Percentiles rank a stretch among this genome's conserved stretches.
Evolutionary conservation across 2,797 vertebrate genomes (phyloP).

Genomic region (Pangasius larnaudii): DNA sequence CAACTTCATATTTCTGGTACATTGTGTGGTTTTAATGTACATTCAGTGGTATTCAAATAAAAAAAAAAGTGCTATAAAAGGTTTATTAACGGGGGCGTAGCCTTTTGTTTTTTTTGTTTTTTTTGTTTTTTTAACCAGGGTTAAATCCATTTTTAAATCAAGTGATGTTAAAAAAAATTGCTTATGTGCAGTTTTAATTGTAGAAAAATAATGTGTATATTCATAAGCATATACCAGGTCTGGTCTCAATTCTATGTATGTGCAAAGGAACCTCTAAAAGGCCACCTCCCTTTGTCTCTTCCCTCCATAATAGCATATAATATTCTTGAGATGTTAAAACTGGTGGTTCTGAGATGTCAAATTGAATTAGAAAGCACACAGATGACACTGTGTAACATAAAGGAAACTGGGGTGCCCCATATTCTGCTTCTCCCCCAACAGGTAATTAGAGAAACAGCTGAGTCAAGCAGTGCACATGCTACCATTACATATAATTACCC

Average conservation of each 20-base stretch:
- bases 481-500: constrained; percentile 52
- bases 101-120: background rate
- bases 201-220: background rate
- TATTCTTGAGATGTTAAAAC: constrained; percentile 10
- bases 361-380: background rate
- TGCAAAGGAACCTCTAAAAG: background rate
- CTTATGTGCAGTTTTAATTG: background rate
- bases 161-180: background rate
- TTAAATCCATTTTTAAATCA: background rate
- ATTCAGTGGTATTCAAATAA: background rate
- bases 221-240: background rate
- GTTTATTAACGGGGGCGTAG: background rate
- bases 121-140: background rate
- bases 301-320: background rate
- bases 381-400: background rate
- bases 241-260: background rate
- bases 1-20: constrained; percentile 7
- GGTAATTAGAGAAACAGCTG: constrained; percentile 25
- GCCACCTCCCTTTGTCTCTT: background rate
- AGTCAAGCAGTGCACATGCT: constrained; percentile 33
- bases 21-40: background rate
- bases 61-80: background rate
- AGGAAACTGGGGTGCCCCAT: constrained; percentile 26
- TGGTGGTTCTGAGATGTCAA: background rate
- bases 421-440: background rate